Evolutionary conservation across 2,888 invertebrate species (phyloP).

Genomic region (Cephus pulcher): DNA sequence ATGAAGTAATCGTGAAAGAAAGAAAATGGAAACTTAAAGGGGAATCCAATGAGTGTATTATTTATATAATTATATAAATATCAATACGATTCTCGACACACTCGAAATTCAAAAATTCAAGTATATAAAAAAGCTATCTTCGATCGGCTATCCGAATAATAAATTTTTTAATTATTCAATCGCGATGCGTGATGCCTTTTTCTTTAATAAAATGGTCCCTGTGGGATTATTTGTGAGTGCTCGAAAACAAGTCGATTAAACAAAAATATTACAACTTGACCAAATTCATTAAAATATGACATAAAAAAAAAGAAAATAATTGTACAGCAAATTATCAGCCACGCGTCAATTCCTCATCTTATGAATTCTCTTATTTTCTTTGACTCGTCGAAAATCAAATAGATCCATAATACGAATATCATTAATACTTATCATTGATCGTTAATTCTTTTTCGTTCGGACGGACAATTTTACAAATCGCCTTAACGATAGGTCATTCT

Average conservation of each 20-base stretch:
- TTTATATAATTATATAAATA: not conserved
- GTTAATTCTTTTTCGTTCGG: not conserved
- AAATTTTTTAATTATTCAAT: slow-evolving; percentile 28
- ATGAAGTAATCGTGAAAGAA: slow-evolving; percentile 1
- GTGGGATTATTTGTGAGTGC: slow-evolving; percentile 41
- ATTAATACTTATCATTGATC: not conserved
- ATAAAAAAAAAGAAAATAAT: not conserved
- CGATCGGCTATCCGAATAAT: slow-evolving; percentile 23
- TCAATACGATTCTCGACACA: slow-evolving; percentile 2
- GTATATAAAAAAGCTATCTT: slow-evolving; percentile 29
- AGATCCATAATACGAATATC: too few species aligned
- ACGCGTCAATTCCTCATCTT: not conserved
- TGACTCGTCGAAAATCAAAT: not conserved
- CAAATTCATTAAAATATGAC: not conserved
- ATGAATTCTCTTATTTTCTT: not conserved
- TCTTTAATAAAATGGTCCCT: slow-evolving; percentile 45
- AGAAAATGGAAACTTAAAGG: not conserved
- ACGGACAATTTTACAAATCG: not conserved
- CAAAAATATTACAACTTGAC: not conserved
- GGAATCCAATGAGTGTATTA: not conserved
- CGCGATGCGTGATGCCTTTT: slow-evolving; percentile 6
- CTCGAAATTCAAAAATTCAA: slow-evolving; percentile 2
- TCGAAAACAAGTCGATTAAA: not conserved
- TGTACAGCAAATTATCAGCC: not conserved
- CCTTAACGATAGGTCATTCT: not conserved